A percentile compares a stretch with the other conserved stretches of the same genome.
Evolutionary conservation across 1,140 invertebrate species (phyloP).

Genomic region (Drosophila kikkawai): DNA sequence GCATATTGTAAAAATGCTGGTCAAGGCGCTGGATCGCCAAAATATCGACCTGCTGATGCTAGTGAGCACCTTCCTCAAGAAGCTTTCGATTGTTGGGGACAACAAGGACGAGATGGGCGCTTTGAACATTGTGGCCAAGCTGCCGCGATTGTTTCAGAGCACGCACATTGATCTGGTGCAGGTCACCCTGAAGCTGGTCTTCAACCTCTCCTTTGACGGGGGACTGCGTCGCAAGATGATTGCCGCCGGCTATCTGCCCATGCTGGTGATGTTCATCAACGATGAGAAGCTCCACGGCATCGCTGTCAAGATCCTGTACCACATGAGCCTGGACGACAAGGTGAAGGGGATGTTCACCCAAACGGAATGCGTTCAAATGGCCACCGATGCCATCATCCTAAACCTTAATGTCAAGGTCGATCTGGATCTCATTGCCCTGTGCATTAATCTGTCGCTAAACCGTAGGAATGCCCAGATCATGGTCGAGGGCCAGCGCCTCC

Average conservation of each 20-base stretch:
- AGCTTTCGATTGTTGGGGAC: slow-evolving; percentile 96
- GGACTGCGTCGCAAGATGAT: slow-evolving; percentile 95
- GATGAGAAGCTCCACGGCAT: slow-evolving; percentile 94
- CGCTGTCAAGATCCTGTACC: slow-evolving; percentile 96
- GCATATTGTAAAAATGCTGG: slow-evolving; percentile 94
- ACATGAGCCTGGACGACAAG: slow-evolving; percentile 97
- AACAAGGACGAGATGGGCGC: slow-evolving; percentile 97
- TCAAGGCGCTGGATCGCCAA: slow-evolving; percentile 94
- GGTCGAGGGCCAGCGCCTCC: slow-evolving; percentile 93
- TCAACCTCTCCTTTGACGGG: slow-evolving; percentile 98
- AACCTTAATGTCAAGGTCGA: slow-evolving; percentile 89
- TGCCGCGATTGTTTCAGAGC: slow-evolving; percentile 90
- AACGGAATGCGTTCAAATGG: slow-evolving; percentile 96
- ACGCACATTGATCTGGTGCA: slow-evolving; percentile 93
- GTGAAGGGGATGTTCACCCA: slow-evolving; percentile 98
- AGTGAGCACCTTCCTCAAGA: slow-evolving; percentile 97
- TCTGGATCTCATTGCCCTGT: slow-evolving; percentile 93
- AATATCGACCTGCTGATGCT: slow-evolving; percentile 95
- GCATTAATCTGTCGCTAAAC: slow-evolving; percentile 96
- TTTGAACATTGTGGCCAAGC: slow-evolving; percentile 90
- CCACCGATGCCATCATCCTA: slow-evolving; percentile 91
- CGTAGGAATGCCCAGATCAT: slow-evolving; percentile 96
- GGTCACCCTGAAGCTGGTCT: slow-evolving; percentile 94
- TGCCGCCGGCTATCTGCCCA: slow-evolving; percentile 94
- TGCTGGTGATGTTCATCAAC: slow-evolving; percentile 94